phyloP scores from a whole-genome alignment of 2,113 vertebrate species.

The Cyprinus carpio region DNA sequence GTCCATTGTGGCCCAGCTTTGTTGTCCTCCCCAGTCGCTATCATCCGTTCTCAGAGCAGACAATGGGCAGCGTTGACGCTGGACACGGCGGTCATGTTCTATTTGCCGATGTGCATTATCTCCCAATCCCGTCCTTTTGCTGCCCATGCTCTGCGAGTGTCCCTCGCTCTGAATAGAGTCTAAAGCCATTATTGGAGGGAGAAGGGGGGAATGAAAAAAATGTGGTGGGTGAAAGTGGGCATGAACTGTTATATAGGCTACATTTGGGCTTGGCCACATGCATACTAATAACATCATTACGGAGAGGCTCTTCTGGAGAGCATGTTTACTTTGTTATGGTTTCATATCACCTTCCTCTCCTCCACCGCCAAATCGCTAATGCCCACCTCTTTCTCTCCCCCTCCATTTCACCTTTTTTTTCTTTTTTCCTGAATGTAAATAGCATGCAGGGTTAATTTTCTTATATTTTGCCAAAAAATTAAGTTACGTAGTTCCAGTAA shows the following conservation, averaged over 20 bases:
- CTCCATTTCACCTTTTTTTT: conserved; percentile 21
- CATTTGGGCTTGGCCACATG: conserved; percentile 90
- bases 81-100: conserved; percentile 69
- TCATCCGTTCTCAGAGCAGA: conserved; percentile 65
- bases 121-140: conserved; percentile 67
- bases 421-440: conserved; percentile 85
- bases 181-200: conserved; percentile 78
- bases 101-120: conserved; percentile 75
- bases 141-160: conserved; percentile 67
- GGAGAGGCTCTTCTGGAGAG: conserved; percentile 83
- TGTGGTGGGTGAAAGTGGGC: conserved; percentile 65
- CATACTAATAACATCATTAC: conserved; percentile 96
- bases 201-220: conserved; percentile 46
- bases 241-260: conserved; percentile 86
- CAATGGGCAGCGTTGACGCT: conserved; percentile 64
- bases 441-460: conserved; percentile 91
- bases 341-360: conserved; percentile 84
- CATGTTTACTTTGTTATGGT: conserved; percentile 90
- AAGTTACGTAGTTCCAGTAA: conserved; percentile 88
- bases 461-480: conserved; percentile 89
- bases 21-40: conserved; percentile 57
- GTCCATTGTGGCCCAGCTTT: conserved; percentile 60
- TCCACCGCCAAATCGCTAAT: conserved; percentile 83
- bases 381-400: conserved; percentile 71
- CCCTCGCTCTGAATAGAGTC: conserved; percentile 77